These are phyloP conservation scores for Malurus leucopterus DNA, from an alignment of 2,797 vertebrate genomes.

Conservation along the genomic window DNA sequence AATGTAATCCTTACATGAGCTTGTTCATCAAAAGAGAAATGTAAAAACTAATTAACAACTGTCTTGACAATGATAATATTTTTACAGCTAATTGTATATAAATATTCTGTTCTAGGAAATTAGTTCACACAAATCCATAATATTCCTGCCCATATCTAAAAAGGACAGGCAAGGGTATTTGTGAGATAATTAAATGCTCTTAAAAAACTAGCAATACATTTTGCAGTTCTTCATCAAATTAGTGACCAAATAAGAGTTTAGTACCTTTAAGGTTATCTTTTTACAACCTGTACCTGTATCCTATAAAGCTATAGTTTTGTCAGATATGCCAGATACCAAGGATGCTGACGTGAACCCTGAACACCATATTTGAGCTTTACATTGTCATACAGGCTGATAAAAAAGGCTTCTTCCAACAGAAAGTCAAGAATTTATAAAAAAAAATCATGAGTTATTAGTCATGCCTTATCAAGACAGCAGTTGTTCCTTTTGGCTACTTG, in stretches of 20 bases:
- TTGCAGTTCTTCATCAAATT: background rate
- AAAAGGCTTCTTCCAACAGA: background rate
- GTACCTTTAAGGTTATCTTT: constrained; percentile 70
- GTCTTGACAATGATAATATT: background rate
- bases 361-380: background rate
- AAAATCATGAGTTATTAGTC: background rate
- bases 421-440: background rate
- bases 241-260: background rate
- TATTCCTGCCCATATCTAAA: background rate
- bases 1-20: no score
- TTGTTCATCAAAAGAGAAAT: background rate
- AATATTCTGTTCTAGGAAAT: background rate
- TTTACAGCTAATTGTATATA: background rate
- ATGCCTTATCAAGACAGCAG: background rate
- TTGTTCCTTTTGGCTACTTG: background rate
- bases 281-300: constrained; percentile 50
- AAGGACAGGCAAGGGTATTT: background rate
- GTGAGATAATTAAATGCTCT: background rate
- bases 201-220: background rate
- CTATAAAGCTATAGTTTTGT: constrained; percentile 64
- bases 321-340: constrained; percentile 63
- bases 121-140: background rate
- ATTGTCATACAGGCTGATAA: background rate
- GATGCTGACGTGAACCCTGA: constrained; percentile 56
- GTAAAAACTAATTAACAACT: background rate